A percentile compares a stretch with the other conserved stretches of the same genome.
phyloP scores from a whole-genome alignment of 2,113 vertebrate genomes.

The Rhabdornis inornatus region DNA sequence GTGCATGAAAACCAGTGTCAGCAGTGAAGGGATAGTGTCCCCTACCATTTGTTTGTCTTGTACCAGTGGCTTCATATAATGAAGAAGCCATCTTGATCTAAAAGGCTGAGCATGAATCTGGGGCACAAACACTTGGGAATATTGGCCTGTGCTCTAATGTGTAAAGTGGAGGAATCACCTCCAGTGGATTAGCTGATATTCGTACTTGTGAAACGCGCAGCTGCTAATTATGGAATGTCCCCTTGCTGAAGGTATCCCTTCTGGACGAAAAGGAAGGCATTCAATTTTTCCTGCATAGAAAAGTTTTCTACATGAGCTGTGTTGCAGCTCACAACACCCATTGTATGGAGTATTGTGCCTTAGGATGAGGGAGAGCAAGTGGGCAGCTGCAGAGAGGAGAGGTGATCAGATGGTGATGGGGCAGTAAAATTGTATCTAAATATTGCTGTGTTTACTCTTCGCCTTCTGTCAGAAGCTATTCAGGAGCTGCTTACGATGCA shows the following conservation, averaged over 20 bases:
- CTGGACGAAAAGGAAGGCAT: not conserved
- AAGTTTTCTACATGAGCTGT: not conserved
- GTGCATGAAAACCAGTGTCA: not conserved
- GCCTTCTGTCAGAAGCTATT: not conserved
- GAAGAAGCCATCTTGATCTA: not conserved
- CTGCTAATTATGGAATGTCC: not conserved
- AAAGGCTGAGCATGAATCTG: not conserved
- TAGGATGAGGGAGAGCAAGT: not conserved
- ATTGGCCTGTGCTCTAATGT: not conserved
- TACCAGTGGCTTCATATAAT: not conserved
- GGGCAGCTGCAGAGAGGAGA: not conserved
- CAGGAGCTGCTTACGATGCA: not conserved
- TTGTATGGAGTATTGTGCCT: not conserved
- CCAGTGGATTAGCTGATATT: not conserved
- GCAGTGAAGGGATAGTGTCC: not conserved
- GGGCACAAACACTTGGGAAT: not conserved
- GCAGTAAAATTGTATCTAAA: not conserved
- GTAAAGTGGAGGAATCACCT: not conserved
- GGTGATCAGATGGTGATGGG: fast-evolving
- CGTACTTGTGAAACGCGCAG: not conserved
- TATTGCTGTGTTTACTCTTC: not conserved
- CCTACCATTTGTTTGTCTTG: not conserved
- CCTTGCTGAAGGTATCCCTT: not conserved
- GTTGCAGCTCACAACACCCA: not conserved
- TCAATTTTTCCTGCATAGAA: not conserved